Evolutionary conservation across 2,113 vertebrate genomes (phyloP).

Genomic region (Phalacrocorax brasilianus): DNA sequence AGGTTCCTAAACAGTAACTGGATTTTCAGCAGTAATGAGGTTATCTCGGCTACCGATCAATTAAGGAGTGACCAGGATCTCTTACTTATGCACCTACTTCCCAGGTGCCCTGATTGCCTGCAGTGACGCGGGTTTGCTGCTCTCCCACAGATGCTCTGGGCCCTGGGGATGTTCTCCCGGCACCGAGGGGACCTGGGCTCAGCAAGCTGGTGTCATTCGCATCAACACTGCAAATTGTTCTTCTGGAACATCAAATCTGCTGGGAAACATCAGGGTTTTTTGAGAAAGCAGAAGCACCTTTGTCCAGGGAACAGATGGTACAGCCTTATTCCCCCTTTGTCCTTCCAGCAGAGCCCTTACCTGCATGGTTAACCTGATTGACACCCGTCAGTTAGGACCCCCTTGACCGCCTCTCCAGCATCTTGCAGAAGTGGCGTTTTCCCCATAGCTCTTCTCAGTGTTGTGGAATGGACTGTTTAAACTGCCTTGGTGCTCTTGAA

Average conservation of each 20-base stretch:
- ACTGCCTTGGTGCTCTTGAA: background rate
- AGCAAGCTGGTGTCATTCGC: background rate
- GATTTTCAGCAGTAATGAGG: background rate
- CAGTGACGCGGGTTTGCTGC: constrained; percentile 9
- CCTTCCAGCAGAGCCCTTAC: background rate
- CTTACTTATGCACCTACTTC: background rate
- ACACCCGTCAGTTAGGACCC: background rate
- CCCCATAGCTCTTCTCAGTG: background rate
- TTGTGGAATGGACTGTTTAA: background rate
- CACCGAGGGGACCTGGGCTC: constrained; percentile 19
- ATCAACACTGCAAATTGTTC: background rate
- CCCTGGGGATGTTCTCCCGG: constrained; percentile 36
- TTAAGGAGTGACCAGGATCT: background rate
- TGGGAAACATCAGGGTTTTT: background rate
- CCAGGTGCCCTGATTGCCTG: rapidly evolving
- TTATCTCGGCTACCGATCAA: background rate
- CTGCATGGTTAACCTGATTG: background rate
- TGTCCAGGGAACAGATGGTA: background rate
- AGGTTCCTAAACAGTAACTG: background rate
- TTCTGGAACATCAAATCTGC: background rate
- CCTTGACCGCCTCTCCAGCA: background rate
- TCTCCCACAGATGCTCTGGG: background rate
- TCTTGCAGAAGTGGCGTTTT: background rate
- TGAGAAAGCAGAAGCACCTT: background rate
- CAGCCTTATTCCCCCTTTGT: background rate